Percentiles rank a stretch among this genome's conserved stretches.
Evolutionary conservation across 2,797 vertebrate genomes (phyloP).

Genomic region (Macroramphosus scolopax): DNA sequence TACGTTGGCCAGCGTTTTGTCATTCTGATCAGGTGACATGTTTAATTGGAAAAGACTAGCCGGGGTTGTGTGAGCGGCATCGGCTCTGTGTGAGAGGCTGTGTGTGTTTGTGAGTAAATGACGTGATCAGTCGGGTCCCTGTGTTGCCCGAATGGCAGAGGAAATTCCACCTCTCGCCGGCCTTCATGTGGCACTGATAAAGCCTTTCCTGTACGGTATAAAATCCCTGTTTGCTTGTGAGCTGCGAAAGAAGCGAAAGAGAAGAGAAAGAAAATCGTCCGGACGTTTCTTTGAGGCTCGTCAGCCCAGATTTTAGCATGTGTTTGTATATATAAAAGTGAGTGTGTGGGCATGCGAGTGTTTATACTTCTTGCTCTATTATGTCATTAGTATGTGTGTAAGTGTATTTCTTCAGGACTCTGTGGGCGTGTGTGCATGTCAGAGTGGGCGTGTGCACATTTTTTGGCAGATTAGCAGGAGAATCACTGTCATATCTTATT

Average conservation of each 20-base stretch:
- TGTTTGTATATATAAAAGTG: conserved; percentile 55
- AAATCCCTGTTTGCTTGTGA: conserved; percentile 93
- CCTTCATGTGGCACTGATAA: conserved; percentile 97
- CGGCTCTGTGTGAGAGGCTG: conserved; percentile 20
- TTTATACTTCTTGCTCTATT: conserved; percentile 64
- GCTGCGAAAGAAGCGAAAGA: conserved; percentile 71
- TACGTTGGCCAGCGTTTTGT: conserved; percentile 69
- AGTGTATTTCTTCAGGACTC: conserved; percentile 48
- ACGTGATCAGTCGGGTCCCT: conserved; percentile 81
- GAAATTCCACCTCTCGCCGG: conserved; percentile 97
- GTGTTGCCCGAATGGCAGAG: conserved; percentile 84
- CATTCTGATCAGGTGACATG: conserved; percentile 83
- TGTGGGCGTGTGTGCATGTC: conserved; percentile 50
- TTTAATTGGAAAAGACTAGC: conserved; percentile 59
- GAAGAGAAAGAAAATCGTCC: conserved; percentile 31
- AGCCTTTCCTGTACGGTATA: conserved; percentile 98
- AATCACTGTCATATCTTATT: conserved; percentile 81
- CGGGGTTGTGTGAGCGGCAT: conserved; percentile 15
- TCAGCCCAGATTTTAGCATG: conserved; percentile 38
- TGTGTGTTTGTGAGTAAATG: conserved; percentile 55
- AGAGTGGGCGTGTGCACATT: conserved; percentile 60
- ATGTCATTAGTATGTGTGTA: conserved; percentile 66
- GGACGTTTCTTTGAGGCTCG: conserved; percentile 55
- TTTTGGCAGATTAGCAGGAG: conserved; percentile 77
- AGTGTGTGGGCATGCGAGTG: conserved; percentile 49